A percentile compares a stretch with the other conserved stretches of the same genome.
phyloP scores from a whole-genome alignment of 2,888 invertebrate species.

The Sesia bembeciformis region DNA sequence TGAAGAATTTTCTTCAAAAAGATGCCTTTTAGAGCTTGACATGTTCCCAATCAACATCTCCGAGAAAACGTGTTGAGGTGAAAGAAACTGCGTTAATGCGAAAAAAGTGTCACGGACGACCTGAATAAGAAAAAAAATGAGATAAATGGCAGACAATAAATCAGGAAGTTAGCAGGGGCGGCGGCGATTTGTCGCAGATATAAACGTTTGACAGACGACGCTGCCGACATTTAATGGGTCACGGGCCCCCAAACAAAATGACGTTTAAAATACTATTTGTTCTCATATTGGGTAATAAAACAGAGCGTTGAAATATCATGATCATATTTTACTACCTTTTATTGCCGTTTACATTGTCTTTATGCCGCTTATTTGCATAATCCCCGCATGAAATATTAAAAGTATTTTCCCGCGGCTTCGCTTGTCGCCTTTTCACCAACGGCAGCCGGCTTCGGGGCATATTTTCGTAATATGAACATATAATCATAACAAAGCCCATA shows the following conservation, averaged over 20 bases:
- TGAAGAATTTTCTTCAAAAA: too few species aligned
- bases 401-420: too few species aligned
- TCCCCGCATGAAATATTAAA: too few species aligned
- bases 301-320: not conserved
- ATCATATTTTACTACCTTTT: too few species aligned
- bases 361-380: too few species aligned
- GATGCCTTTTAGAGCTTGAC: too few species aligned
- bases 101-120: slow-evolving; percentile 15
- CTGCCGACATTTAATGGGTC: slow-evolving; percentile 29
- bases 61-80: not conserved
- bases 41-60: not conserved
- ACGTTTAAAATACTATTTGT: not conserved
- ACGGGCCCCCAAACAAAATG: slow-evolving; percentile 9
- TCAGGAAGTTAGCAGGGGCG: slow-evolving; percentile 43
- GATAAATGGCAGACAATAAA: slow-evolving; percentile 54
- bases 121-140: slow-evolving; percentile 32
- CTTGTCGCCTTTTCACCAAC: too few species aligned
- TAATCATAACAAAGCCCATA: too few species aligned
- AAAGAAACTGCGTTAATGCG: slow-evolving; percentile 9
- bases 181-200: slow-evolving; percentile 42
- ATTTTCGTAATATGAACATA: too few species aligned
- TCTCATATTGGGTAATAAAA: not conserved
- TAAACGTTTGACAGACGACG: slow-evolving; percentile 38
- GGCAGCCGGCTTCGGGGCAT: too few species aligned
- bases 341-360: too few species aligned